Base-by-base conservation (phyloP, 2,888 invertebrate genomes). In the Ormia ochracea region DNA sequence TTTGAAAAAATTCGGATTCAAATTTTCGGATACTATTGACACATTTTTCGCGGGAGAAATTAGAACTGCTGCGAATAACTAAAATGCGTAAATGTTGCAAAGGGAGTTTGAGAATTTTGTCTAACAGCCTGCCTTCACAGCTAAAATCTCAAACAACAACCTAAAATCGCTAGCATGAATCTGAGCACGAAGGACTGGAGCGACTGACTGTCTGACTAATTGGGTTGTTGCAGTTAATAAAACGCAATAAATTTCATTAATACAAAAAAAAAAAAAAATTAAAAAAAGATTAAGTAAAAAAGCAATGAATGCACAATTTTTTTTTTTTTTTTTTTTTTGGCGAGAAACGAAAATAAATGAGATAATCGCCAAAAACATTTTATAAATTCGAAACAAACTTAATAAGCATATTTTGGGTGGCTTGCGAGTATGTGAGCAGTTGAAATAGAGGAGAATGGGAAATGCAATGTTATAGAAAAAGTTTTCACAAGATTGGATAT, bases 361-460 rank as follows among this genome's bases (percentile, higher is more conserved):
- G 85, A 85, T 86, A 87, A 87, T 85, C 85, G 82, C 82, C 66
- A 76, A 84, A 84, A 81, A 81, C 82, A 82, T 73, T 63, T 65
- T n/a, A n/a, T n/a, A n/a, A n/a, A n/a, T n/a, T n/a, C n/a, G n/a
- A n/a, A n/a, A n/a, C n/a, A n/a, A n/a, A n/a, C n/a, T n/a, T 36
- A 19, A 45, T 33, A 59, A 33, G n/a, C 26, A 23, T 43, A 61
- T 56, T 52, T 14, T 48, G 4, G n/a, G n/a, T n/a, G n/a, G n/a
- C n/a, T n/a, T n/a, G n/a, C n/a, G n/a, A n/a, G n/a, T n/a, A n/a
- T n/a, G n/a, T n/a, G n/a, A n/a, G n/a, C n/a, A n/a, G n/a, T n/a
- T n/a, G n/a, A n/a, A n/a, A n/a, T n/a, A n/a, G n/a, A n/a, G n/a
- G n/a, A n/a, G n/a, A n/a, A n/a, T n/a, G n/a, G n/a, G n/a, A n/a